Conservation (phyloP, 2,113 vertebrate species). For the Gracilinanus agilis region DNA sequence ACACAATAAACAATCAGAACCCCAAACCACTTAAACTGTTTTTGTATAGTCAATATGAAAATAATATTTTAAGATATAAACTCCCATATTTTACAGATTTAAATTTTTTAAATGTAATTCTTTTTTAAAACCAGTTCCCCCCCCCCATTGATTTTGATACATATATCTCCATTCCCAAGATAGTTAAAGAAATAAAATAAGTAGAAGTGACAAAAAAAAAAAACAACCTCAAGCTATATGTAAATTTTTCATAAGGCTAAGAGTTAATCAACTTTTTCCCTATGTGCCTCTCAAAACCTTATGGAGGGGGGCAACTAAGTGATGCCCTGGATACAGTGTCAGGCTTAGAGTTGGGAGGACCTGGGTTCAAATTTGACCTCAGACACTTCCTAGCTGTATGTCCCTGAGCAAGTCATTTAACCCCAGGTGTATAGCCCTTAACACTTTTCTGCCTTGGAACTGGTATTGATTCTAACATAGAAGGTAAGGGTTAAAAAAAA, state of each 20-base stretch:
- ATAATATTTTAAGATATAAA: constrained; percentile 28
- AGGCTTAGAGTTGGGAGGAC: too few relatives aligned
- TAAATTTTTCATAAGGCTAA: constrained; percentile 73
- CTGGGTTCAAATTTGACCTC: too few relatives aligned
- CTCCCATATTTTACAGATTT: constrained; percentile 28
- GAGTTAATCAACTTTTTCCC: constrained; percentile 63
- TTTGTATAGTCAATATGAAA: constrained; percentile 27
- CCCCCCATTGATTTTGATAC: constrained; percentile 55
- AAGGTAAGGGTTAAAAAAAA: too few relatives aligned
- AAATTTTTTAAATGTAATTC: background rate
- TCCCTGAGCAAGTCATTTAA: too few relatives aligned
- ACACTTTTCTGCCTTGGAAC: too few relatives aligned
- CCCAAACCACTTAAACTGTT: background rate
- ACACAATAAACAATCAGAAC: background rate
- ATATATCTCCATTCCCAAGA: constrained; percentile 52
- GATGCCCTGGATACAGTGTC: too few relatives aligned
- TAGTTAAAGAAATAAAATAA: constrained; percentile 54
- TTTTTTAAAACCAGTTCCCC: constrained; percentile 18
- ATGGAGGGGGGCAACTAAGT: too few relatives aligned
- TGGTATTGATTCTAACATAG: too few relatives aligned
- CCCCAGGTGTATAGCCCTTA: too few relatives aligned
- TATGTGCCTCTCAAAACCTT: constrained; percentile 53
- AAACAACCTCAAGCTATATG: constrained; percentile 64
- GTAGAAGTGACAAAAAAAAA: constrained; percentile 63
- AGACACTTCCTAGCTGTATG: too few relatives aligned